Base-by-base conservation (phyloP, 2,113 vertebrate species). In the Psettodes erumei region DNA sequence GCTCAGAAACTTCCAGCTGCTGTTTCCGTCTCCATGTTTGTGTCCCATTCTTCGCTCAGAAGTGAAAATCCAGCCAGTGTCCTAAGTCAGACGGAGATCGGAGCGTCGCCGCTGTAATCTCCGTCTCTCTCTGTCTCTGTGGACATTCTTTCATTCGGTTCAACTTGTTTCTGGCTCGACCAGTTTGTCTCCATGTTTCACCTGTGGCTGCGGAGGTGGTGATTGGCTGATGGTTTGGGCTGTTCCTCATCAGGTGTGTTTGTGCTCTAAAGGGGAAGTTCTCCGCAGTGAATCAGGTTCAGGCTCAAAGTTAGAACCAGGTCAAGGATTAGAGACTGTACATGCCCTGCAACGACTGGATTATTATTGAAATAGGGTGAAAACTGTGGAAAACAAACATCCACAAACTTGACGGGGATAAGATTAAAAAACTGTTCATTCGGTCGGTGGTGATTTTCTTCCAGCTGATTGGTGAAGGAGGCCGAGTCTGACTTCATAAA, bases 151-250 rank as follows among this genome's bases (percentile, higher is more conserved):
- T 64, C 21, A 16, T 19, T 63, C 37, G 15, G 53, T 33, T 45
- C 6, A 13, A n/a, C 38, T 1, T 15, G 33, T 45, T 80, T 76
- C 86, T 72, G 28, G 88, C 83, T 50, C 4, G 13, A 89, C 88
- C 78, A 7, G 90, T 90, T 84, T 35, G 75, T 21, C 77, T 78
- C 67, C 88, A 85, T 89, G 48, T 71, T 70, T 87, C 2, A n/a
- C 4, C 16, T 23, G 13, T 6, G 27, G 56, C 38, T 8, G 47
- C 65, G 8, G 16, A 15, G 35, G 55, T 50, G 23, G 9, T 51
- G 35, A 79, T 67, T 79, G 79, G 76, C 61, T 81, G 19, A 18
- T 23, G 38, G 30, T 51, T 32, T 21, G 16, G 12, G 38, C 21
- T 4, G 55, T 32, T 54, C 13, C 11, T 40, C 8, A 12, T 19